Conservation (phyloP, 2,113 vertebrate genomes). For the Trichechus manatus region DNA sequence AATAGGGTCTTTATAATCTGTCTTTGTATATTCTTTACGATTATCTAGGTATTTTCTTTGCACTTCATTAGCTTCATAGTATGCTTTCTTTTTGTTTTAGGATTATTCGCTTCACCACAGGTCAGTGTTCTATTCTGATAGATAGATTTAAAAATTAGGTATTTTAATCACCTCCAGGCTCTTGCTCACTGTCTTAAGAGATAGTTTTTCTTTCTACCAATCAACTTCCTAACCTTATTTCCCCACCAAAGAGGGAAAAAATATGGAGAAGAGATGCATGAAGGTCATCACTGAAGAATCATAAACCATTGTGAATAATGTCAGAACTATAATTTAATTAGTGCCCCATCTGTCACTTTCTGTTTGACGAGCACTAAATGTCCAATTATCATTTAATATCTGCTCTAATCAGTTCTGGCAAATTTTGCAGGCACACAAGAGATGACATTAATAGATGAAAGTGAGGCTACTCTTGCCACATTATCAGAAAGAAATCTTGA, state of each 20-base stretch:
- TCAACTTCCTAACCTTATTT: conserved; percentile 66
- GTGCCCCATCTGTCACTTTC: conserved; percentile 99
- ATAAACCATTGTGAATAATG: conserved; percentile 94
- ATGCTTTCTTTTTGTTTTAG: conserved; percentile 66
- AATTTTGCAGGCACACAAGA: conserved; percentile 94
- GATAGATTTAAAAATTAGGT: conserved; percentile 24
- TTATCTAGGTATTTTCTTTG: conserved; percentile 71
- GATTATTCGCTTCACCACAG: conserved; percentile 70
- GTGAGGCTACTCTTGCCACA: conserved; percentile 87
- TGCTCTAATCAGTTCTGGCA: conserved; percentile 99
- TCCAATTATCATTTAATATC: conserved; percentile 99
- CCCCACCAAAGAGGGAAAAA: conserved; percentile 45
- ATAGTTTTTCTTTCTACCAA: conserved; percentile 35
- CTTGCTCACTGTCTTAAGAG: conserved; percentile 73
- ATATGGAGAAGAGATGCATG: conserved; percentile 89
- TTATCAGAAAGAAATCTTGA: conserved; percentile 83
- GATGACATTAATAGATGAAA: conserved; percentile 93
- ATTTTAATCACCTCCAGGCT: conserved; percentile 51
- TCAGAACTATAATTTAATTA: conserved; percentile 99
- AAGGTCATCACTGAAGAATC: conserved; percentile 93
- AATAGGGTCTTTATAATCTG: conserved; percentile 56
- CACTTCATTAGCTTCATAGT: conserved; percentile 65
- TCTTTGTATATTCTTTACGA: conserved; percentile 59
- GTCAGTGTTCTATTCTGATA: conserved; percentile 63
- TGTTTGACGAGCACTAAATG: conserved; percentile 99